Percentiles rank a stretch among this genome's conserved stretches.
Evolutionary conservation across 2,797 vertebrate genomes (phyloP).

Genomic region (Sebastes matsubarae): DNA sequence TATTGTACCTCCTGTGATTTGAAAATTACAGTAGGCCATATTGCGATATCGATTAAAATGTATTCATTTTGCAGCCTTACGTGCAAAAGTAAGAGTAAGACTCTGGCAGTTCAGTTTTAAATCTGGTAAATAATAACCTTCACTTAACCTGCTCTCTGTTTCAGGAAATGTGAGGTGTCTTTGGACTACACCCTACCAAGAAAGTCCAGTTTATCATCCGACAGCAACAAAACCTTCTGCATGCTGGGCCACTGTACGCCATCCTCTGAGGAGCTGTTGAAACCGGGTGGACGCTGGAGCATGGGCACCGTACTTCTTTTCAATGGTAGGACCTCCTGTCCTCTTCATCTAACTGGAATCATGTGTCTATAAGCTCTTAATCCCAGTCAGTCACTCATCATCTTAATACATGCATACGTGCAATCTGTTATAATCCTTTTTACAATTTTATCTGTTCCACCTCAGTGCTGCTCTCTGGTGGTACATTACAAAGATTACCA

Average conservation of each 20-base stretch:
- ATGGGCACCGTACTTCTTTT: constrained; percentile 96
- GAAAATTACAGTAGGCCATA: too few species aligned
- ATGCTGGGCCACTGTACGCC: constrained; percentile 90
- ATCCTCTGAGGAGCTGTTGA: constrained; percentile 84
- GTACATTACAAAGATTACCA: background rate
- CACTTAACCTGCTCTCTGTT: constrained; percentile 1
- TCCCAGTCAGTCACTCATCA: background rate
- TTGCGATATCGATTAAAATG: too few species aligned
- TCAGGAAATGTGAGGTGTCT: constrained; percentile 90
- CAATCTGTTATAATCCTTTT: constrained; percentile 4
- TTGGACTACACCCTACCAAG: constrained; percentile 93
- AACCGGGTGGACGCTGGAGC: constrained; percentile 83
- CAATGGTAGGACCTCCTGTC: constrained; percentile 84
- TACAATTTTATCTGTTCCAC: background rate
- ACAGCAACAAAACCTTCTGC: constrained; percentile 96
- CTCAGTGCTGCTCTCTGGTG: constrained; percentile 41
- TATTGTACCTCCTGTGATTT: too few species aligned
- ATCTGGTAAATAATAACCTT: background rate
- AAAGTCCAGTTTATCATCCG: constrained; percentile 94
- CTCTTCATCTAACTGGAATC: background rate
- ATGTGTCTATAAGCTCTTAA: background rate
- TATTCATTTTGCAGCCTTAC: background rate
- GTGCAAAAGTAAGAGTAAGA: background rate
- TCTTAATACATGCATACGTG: background rate
- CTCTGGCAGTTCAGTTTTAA: background rate